phyloP scores from a whole-genome alignment of 2,797 vertebrate genomes.

The Botia almorhae region DNA sequence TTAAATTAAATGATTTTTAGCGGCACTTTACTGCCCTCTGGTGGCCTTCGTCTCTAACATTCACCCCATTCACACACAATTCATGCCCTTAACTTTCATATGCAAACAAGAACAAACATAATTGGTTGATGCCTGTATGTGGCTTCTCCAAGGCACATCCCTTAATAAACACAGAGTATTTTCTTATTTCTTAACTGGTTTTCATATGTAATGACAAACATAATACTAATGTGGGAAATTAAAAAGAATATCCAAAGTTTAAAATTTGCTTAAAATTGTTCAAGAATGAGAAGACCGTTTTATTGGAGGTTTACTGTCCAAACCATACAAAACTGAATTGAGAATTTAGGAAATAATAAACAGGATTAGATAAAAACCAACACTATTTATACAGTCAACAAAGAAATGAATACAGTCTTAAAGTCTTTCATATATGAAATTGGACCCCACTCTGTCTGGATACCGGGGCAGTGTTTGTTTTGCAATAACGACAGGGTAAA shows the following conservation, averaged over 20 bases:
- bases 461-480: not conserved
- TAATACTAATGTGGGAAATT: not conserved
- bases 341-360: not conserved
- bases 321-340: not conserved
- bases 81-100: not conserved
- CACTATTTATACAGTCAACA: not conserved
- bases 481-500: not conserved
- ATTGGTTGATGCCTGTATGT: not conserved
- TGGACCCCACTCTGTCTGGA: not conserved
- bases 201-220: no score
- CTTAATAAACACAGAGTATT: not conserved
- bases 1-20: not conserved
- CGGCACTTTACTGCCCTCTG: slow-evolving; percentile 49
- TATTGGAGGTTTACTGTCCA: not conserved
- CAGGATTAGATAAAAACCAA: not conserved
- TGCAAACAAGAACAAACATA: not conserved
- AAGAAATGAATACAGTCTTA: not conserved
- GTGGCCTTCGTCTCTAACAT: slow-evolving; percentile 2
- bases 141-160: not conserved
- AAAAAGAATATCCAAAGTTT: not conserved
- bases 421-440: no score
- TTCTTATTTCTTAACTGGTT: no score
- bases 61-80: not conserved
- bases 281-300: not conserved
- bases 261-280: not conserved